phyloP scores from a whole-genome alignment of 1,140 invertebrate genomes.

The Apolygus lucorum region DNA sequence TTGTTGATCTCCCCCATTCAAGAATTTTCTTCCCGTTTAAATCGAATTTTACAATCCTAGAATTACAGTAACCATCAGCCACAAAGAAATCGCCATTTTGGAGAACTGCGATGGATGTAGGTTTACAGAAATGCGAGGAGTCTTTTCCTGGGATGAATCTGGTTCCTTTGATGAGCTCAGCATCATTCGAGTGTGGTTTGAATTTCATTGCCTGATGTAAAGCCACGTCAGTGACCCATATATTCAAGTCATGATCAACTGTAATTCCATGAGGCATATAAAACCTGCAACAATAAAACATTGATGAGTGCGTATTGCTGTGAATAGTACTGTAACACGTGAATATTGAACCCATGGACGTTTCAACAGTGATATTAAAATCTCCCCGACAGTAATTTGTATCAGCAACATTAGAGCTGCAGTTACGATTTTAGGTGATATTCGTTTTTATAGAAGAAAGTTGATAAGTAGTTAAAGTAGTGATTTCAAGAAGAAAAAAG shows the following conservation, averaged over 20 bases:
- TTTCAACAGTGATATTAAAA: background rate
- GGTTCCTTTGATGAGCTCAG: slow-evolving; percentile 26
- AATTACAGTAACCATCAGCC: slow-evolving; percentile 91
- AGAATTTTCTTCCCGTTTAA: slow-evolving; percentile 57
- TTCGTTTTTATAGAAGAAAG: too few species aligned
- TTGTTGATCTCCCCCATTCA: slow-evolving; percentile 48
- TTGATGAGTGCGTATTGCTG: background rate
- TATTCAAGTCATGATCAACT: slow-evolving; percentile 69
- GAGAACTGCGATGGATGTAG: slow-evolving; percentile 78
- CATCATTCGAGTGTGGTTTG: slow-evolving; percentile 38
- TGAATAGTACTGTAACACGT: background rate
- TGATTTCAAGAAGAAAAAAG: too few species aligned
- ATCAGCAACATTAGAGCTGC: too few species aligned
- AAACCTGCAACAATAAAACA: slow-evolving; percentile 52
- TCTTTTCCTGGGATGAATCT: slow-evolving; percentile 72
- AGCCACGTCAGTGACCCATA: slow-evolving; percentile 87
- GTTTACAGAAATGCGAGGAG: slow-evolving; percentile 81
- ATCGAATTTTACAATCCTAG: slow-evolving; percentile 75
- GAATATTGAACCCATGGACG: background rate
- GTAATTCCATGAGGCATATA: slow-evolving; percentile 90
- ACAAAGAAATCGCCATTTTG: slow-evolving; percentile 81
- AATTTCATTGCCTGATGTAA: slow-evolving; percentile 86
- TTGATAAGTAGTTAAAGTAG: too few species aligned
- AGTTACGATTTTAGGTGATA: too few species aligned
- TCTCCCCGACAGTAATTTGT: background rate